Percentiles rank a stretch among this genome's conserved stretches.
These are phyloP conservation scores for Hirtodrosophila confusa DNA, from an alignment of 2,888 invertebrate genomes.

Conservation along the genomic window DNA sequence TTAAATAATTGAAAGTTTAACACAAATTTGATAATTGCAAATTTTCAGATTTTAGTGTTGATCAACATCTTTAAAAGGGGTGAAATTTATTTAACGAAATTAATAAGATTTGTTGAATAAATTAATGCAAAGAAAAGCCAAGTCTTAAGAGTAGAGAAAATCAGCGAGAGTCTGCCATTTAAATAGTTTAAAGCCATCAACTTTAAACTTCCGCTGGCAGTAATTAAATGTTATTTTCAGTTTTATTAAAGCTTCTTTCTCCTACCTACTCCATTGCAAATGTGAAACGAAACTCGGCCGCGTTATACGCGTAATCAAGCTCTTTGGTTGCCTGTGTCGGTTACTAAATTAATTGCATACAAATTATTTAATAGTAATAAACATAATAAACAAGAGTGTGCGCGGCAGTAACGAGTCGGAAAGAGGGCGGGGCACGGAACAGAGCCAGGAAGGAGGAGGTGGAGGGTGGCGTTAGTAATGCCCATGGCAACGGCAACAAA, in stretches of 20 bases:
- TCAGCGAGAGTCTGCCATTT: not conserved
- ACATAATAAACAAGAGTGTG: slow-evolving; percentile 71
- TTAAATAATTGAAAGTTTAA: too few species aligned
- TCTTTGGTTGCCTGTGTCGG: slow-evolving; percentile 39
- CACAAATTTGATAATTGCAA: too few species aligned
- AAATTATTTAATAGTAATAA: slow-evolving; percentile 80
- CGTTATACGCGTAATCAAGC: slow-evolving; percentile 34
- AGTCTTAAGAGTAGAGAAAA: too few species aligned
- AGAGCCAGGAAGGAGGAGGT: not conserved
- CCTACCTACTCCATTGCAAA: slow-evolving; percentile 21
- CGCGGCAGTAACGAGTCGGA: slow-evolving; percentile 21
- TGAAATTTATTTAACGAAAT: too few species aligned
- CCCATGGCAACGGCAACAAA: slow-evolving; percentile 67
- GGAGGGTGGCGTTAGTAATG: slow-evolving; percentile 42
- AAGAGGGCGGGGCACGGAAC: not conserved
- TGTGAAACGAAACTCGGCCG: slow-evolving; percentile 54
- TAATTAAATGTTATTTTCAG: slow-evolving; percentile 31
- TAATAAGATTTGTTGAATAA: too few species aligned
- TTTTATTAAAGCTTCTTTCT: slow-evolving; percentile 31
- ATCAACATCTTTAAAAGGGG: too few species aligned
- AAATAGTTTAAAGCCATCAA: not conserved
- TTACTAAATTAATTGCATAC: slow-evolving; percentile 78
- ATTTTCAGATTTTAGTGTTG: too few species aligned
- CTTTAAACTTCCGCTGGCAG: slow-evolving; percentile 1
- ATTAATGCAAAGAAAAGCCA: too few species aligned